Evolutionary conservation across 2,797 vertebrate species (phyloP).

Genomic region (Staurois parvus): DNA sequence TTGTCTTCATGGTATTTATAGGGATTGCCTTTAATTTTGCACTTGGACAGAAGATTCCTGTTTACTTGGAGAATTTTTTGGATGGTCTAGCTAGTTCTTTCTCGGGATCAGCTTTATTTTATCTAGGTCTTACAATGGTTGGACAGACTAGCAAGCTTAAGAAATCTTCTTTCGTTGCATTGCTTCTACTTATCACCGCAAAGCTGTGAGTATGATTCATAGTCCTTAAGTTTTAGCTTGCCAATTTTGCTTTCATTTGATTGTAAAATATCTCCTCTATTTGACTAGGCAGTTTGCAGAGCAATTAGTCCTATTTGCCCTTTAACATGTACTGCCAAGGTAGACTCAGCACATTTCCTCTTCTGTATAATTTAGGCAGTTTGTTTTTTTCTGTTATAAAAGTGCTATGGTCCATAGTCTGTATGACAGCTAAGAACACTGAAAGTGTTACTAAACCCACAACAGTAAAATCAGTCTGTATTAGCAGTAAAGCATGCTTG

Average conservation of each 20-base stretch:
- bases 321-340: not conserved
- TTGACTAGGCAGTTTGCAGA: not conserved
- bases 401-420: no score
- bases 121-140: constrained; percentile 96
- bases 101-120: constrained; percentile 94
- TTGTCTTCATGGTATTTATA: constrained; percentile 96
- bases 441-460: no score
- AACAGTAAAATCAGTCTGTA: no score
- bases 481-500: no score
- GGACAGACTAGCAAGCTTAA: constrained; percentile 91
- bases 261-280: not conserved
- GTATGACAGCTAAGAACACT: no score
- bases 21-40: constrained; percentile 91
- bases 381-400: no score
- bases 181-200: constrained; percentile 94
- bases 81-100: constrained; percentile 94
- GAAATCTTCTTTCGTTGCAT: constrained; percentile 87
- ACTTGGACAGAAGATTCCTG: constrained; percentile 87
- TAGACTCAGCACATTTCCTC: constrained; percentile 2
- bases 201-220: constrained; percentile 90
- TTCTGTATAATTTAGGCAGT: no score
- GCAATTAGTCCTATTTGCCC: not conserved
- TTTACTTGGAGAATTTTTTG: constrained; percentile 90
- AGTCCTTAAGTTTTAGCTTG: constrained; percentile 1
- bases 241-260: not conserved